phyloP scores from a whole-genome alignment of 2,888 invertebrate species.

The Loripinus fragilis region DNA sequence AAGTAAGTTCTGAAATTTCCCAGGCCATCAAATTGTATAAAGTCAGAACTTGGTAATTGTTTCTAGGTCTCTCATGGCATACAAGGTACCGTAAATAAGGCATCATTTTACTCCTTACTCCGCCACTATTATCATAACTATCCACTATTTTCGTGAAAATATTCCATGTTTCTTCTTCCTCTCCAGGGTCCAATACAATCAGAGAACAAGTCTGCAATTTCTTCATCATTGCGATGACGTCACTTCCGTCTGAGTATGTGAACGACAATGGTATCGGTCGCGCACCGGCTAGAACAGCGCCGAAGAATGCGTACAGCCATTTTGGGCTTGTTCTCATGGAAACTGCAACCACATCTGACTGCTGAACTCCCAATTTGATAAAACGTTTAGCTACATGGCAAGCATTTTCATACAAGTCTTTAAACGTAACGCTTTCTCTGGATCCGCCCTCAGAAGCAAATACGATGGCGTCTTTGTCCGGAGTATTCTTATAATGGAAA shows the following conservation, averaged over 20 bases:
- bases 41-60: not conserved
- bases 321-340: not conserved
- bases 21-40: constrained; percentile 13
- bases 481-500: not conserved
- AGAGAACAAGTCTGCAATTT: not conserved
- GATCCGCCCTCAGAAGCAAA: not conserved
- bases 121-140: not conserved
- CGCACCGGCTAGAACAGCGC: not conserved
- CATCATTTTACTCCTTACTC: not conserved
- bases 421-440: not conserved
- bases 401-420: not conserved
- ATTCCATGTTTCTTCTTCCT: not conserved
- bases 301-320: not conserved
- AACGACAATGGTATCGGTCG: too few species aligned
- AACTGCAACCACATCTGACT: not conserved
- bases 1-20: not conserved
- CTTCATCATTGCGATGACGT: not conserved
- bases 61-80: not conserved
- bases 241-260: not conserved
- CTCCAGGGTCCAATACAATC: not conserved
- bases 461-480: constrained; percentile 6
- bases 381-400: not conserved
- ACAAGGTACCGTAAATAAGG: not conserved
- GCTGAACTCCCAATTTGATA: not conserved
- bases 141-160: not conserved